Evolutionary conservation across 2,113 vertebrate genomes (phyloP).

Genomic region (Salvelinus namaycush): DNA sequence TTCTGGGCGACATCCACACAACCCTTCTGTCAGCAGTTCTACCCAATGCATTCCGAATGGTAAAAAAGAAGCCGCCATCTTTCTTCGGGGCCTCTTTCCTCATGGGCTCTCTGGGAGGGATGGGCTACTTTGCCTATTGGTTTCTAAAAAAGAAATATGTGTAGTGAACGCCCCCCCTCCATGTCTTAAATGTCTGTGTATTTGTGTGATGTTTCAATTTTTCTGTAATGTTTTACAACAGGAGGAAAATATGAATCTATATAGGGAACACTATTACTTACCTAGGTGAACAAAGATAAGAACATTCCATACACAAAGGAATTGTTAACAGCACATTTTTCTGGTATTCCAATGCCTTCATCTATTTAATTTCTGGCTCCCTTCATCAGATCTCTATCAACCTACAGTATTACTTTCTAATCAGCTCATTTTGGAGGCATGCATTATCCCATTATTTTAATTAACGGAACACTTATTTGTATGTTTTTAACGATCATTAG

Average conservation of each 20-base stretch:
- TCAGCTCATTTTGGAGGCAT: slow-evolving; percentile 49
- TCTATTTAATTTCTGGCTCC: slow-evolving; percentile 44
- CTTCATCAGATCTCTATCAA: slow-evolving; percentile 17
- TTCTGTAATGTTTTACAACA: slow-evolving; percentile 84
- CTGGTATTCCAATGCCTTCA: slow-evolving; percentile 66
- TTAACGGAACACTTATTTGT: not conserved
- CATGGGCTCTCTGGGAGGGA: slow-evolving; percentile 98
- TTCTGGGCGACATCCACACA: slow-evolving; percentile 96
- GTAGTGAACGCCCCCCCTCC: slow-evolving; percentile 82
- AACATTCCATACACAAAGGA: slow-evolving; percentile 91
- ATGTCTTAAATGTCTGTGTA: slow-evolving; percentile 88
- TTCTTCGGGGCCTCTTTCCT: slow-evolving; percentile 98
- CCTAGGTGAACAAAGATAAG: slow-evolving; percentile 77
- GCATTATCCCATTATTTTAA: slow-evolving; percentile 30
- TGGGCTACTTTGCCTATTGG: slow-evolving; percentile 99
- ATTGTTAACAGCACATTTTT: slow-evolving; percentile 79
- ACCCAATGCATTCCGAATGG: slow-evolving; percentile 97
- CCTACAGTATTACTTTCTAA: slow-evolving; percentile 11
- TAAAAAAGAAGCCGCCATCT: slow-evolving; percentile 98
- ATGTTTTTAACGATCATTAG: not conserved
- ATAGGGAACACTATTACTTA: slow-evolving; percentile 80
- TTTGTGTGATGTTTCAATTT: slow-evolving; percentile 87
- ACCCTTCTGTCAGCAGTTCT: slow-evolving; percentile 95
- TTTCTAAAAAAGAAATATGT: slow-evolving; percentile 99
- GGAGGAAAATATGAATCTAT: slow-evolving; percentile 79